Evolutionary conservation across 2,888 invertebrate genomes (phyloP).

Genomic region (Leptogaster cylindrica): DNA sequence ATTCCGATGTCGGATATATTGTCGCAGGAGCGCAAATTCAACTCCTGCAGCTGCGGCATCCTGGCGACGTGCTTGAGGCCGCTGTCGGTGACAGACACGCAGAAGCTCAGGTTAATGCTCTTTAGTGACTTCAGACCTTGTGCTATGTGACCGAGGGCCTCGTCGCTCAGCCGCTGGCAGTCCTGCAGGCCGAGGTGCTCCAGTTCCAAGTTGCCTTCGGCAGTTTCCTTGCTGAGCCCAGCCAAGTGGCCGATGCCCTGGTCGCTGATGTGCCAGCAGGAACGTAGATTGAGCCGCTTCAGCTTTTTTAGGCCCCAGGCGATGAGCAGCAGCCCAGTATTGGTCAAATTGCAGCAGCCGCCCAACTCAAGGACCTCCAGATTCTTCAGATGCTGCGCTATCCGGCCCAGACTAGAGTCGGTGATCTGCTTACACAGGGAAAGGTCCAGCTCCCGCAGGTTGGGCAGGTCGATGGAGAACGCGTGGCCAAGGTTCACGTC

Average conservation of each 20-base stretch:
- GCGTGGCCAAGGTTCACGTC: constrained; percentile 85
- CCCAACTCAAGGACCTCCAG: constrained; percentile 87
- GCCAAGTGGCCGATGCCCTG: constrained; percentile 87
- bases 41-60: constrained; percentile 81
- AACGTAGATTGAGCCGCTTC: constrained; percentile 83
- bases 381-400: constrained; percentile 84
- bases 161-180: constrained; percentile 92
- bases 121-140: constrained; percentile 80
- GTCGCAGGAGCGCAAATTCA: constrained; percentile 91
- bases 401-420: constrained; percentile 84
- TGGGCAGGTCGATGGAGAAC: constrained; percentile 77
- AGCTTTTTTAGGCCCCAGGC: constrained; percentile 88
- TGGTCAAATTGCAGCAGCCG: constrained; percentile 90
- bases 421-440: constrained; percentile 94
- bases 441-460: constrained; percentile 81
- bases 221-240: constrained; percentile 70
- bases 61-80: constrained; percentile 87
- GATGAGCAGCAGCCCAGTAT: constrained; percentile 83
- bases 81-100: constrained; percentile 91
- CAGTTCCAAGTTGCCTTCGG: constrained; percentile 75
- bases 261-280: constrained; percentile 92
- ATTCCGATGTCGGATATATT: constrained; percentile 92
- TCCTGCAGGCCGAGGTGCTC: constrained; percentile 91
- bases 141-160: constrained; percentile 84
- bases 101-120: constrained; percentile 91